Evolutionary conservation across 2,888 invertebrate species (phyloP).

Genomic region (Tetheella fluctuosa): DNA sequence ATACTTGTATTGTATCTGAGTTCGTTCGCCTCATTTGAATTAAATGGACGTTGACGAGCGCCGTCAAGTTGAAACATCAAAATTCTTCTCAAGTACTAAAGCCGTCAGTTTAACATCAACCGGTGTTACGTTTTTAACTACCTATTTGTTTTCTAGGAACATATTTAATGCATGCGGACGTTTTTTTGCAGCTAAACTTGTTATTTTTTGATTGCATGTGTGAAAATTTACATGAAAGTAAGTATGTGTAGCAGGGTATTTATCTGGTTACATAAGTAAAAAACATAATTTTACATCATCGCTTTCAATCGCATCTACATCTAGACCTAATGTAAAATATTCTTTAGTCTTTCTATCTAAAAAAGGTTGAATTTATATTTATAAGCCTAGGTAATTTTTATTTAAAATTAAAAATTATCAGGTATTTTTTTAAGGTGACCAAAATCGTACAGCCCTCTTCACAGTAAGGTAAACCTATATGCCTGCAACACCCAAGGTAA

Average conservation of each 20-base stretch:
- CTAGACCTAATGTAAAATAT: neutral
- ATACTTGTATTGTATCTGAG: slow-evolving; percentile 3
- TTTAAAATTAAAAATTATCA: no score
- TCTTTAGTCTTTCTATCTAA: no score
- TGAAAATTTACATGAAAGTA: neutral
- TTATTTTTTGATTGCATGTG: neutral
- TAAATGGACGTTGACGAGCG: neutral
- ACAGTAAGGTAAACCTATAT: no score
- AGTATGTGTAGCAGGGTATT: neutral
- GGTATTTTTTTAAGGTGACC: no score
- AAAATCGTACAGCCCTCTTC: no score
- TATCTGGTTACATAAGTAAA: neutral
- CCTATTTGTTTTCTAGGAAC: neutral
- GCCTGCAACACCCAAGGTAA: no score
- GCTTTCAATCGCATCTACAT: neutral
- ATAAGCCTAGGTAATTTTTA: no score
- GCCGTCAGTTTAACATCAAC: slow-evolving; percentile 11
- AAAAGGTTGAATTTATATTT: no score
- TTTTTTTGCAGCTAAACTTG: neutral
- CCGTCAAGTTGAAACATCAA: neutral
- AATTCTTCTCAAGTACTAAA: slow-evolving; percentile 8
- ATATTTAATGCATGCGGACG: neutral
- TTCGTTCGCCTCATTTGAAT: neutral
- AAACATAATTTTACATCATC: neutral
- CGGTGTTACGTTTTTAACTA: slow-evolving; percentile 11